A percentile compares a stretch with the other conserved stretches of the same genome.
Evolutionary conservation across 2,888 invertebrate genomes (phyloP).

Genomic region (Latheticus oryzae): DNA sequence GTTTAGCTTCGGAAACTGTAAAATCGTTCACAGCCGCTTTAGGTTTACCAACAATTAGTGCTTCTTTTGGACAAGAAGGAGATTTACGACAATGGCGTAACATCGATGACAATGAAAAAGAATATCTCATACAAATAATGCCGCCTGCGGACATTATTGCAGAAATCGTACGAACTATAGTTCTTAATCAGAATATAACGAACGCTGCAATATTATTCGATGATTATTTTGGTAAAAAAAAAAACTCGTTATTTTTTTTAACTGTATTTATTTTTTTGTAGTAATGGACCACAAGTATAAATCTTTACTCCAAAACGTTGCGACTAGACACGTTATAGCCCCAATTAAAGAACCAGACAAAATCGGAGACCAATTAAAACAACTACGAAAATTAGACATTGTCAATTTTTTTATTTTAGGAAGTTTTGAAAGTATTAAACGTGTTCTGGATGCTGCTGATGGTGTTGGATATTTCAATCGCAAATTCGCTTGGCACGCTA

Average conservation of each 20-base stretch:
- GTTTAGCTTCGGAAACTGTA: conserved; percentile 84
- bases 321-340: conserved; percentile 90
- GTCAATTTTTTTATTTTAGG: conserved; percentile 91
- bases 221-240: conserved; percentile 77
- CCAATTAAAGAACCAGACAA: conserved; percentile 69
- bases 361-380: conserved; percentile 76
- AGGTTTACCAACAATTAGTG: conserved; percentile 84
- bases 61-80: conserved; percentile 86
- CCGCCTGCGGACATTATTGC: conserved; percentile 89
- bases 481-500: conserved; percentile 89
- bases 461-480: conserved; percentile 79
- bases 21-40: conserved; percentile 85
- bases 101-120: conserved; percentile 75
- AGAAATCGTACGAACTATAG: conserved; percentile 84
- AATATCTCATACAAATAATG: conserved; percentile 84
- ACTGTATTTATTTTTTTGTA: conserved; percentile 61
- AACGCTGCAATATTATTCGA: conserved; percentile 94
- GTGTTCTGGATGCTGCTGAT: conserved; percentile 70
- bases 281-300: conserved; percentile 96
- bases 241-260: conserved; percentile 15
- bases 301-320: conserved; percentile 88
- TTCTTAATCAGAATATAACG: conserved; percentile 85
- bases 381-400: conserved; percentile 84
- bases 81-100: conserved; percentile 87
- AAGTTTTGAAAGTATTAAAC: conserved; percentile 74